These are phyloP conservation scores for Caenorhabditis sp. DNA, from an alignment of 2,888 invertebrate species.

Conservation along the genomic window DNA sequence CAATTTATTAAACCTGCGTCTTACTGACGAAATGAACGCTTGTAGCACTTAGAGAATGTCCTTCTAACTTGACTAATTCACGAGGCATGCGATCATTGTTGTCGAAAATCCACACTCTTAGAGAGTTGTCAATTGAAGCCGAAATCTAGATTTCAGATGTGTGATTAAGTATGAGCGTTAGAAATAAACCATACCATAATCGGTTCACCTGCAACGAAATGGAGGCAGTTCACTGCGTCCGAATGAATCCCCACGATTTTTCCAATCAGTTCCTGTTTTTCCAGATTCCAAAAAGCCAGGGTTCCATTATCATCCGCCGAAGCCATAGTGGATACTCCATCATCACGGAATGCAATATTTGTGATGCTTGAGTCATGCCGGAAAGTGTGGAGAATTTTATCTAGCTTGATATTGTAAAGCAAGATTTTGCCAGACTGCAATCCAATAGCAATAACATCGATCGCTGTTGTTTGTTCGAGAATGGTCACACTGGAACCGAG, in stretches of 20 bases:
- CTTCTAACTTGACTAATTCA: constrained; percentile 78
- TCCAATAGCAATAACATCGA: constrained; percentile 93
- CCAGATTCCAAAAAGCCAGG: constrained; percentile 93
- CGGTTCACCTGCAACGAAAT: constrained; percentile 91
- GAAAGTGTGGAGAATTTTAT: constrained; percentile 87
- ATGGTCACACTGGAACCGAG: constrained; percentile 86
- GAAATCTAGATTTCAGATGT: constrained; percentile 62
- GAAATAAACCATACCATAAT: constrained; percentile 83
- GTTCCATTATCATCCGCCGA: constrained; percentile 83
- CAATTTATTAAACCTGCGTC: constrained; percentile 45
- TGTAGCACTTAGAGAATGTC: constrained; percentile 80
- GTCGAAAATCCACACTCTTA: constrained; percentile 85
- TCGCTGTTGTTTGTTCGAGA: constrained; percentile 90
- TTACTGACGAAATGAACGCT: constrained; percentile 52
- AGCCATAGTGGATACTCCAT: constrained; percentile 73
- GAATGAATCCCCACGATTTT: constrained; percentile 89
- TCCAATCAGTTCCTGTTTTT: constrained; percentile 84
- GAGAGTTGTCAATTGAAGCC: constrained; percentile 74
- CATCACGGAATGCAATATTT: constrained; percentile 73
- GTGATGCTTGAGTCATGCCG: constrained; percentile 86
- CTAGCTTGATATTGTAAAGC: constrained; percentile 89
- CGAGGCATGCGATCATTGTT: constrained; percentile 86
- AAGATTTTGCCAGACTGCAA: constrained; percentile 88
- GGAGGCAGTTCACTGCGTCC: constrained; percentile 86
- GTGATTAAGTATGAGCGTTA: background rate